Percentiles rank a stretch among this genome's conserved stretches.
phyloP scores from a whole-genome alignment of 2,113 vertebrate species.

The Sander vitreus region DNA sequence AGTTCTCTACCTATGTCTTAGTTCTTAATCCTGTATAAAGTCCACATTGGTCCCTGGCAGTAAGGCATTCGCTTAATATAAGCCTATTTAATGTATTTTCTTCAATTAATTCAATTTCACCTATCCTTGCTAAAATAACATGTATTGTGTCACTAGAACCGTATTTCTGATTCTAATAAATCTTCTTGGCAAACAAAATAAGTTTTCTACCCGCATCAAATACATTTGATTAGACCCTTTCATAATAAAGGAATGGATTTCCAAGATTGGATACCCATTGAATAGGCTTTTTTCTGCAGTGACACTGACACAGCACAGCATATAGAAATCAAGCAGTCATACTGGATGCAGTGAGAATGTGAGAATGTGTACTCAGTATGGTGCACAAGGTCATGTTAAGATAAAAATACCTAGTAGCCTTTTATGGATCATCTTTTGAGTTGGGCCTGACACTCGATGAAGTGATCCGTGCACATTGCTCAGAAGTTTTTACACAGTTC shows the following conservation, averaged over 20 bases:
- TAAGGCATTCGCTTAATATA: neutral
- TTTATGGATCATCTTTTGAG: conserved; percentile 82
- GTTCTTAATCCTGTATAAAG: neutral
- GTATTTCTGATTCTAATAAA: too few species aligned
- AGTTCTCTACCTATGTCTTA: neutral
- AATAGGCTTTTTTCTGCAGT: conserved; percentile 1
- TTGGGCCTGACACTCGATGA: conserved; percentile 58
- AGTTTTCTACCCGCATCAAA: too few species aligned
- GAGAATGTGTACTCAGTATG: conserved; percentile 77
- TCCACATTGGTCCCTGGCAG: neutral
- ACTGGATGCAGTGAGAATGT: conserved; percentile 72
- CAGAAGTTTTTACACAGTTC: conserved; percentile 34
- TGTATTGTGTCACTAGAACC: too few species aligned
- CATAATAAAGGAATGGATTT: too few species aligned
- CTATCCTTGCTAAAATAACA: too few species aligned
- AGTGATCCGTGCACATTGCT: conserved; percentile 34
- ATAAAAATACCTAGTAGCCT: conserved; percentile 85
- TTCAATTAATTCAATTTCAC: too few species aligned
- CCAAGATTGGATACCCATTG: neutral
- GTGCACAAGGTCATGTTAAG: conserved; percentile 78
- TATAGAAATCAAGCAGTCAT: conserved; percentile 44
- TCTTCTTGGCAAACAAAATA: too few species aligned
- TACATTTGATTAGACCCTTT: too few species aligned
- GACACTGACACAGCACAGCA: conserved; percentile 38
- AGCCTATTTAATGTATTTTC: neutral